Evolutionary conservation across 2,888 invertebrate species (phyloP), one percentile per base, ranked within the genome.

Genomic region (Aporophyla lueneburgensis): DNA sequence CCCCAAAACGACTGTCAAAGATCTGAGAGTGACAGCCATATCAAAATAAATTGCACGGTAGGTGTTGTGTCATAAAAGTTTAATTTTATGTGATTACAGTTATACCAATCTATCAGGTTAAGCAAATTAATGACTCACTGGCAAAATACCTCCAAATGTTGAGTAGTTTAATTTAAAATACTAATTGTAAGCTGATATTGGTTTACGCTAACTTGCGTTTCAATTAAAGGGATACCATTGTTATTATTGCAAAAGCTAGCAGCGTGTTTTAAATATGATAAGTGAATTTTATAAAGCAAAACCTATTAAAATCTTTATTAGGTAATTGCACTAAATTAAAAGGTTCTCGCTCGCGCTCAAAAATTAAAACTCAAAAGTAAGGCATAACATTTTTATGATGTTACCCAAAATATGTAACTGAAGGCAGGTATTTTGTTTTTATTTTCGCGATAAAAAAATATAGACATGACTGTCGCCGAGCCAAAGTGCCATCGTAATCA

Each of bases 371-470:
- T 43, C 56, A 53, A 76, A 85, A 80, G 72, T 75, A 82, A 86
- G 86, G 87, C 80, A 86, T 87, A 89, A 91, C 87, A 85, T 89
- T 91, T 93, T 91, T 91, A 93, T 90, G 89, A 91, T 89, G 88
- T 87, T 81, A 87, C 86, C 86, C 87, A 87, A 89, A 90, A 90
- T 75, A 86, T 71, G 85, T 89, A 90, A 87, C 88, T 88, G 89
- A 87, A 51, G 51, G 71, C 46, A 53, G 53, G 16, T 88, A 83
- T 70, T 87, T 87, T 89, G 70, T 88, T 91, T 91, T 90, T 88
- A 88, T 88, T 89, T 86, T 80, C 68, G 88, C 82, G 84, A 88
- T 87, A 90, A 90, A 93, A n/a, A 93, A 91, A 93, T 92, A 92
- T 91, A 93, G 93, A 91, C 91, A 90, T 92, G 89, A 88, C 77